Evolutionary conservation across 2,888 invertebrate species (phyloP), one percentile per base, ranked within the genome.

Genomic region (Harpalus rufipes): DNA sequence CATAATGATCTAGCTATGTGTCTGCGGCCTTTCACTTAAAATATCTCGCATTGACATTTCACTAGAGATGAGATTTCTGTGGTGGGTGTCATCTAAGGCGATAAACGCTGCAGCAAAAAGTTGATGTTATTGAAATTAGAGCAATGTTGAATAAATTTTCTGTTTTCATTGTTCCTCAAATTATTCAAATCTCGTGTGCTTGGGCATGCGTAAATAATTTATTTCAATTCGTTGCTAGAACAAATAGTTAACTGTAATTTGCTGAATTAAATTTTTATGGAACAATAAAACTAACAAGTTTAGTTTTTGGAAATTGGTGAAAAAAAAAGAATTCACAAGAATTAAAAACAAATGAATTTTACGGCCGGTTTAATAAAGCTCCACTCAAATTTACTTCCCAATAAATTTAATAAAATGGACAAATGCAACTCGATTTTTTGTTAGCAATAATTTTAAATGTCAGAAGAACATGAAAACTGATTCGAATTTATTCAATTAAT

Each of bases 191-290:
- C 78, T 58, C 51, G 2, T 21, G 58, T 82, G 82, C 51, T 82
- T 82, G 74, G 51, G 82, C 82, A 82, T 74, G 72, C 82, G 82
- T 82, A 41, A 72, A 82, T 82, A 82, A 82, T 82, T 59, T 59
- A 44, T 18, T 74, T 68, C 68, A 68, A n/a, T 68, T 68, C 68
- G 68, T 68, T 68, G 68, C 68, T 68, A 68, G 68, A 68, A 68
- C 68, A 68, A 68, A 68, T 68, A 68, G 68, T 68, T 68, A 68
- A 68, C 68, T 68, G 68, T 68, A 41, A 68, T 39, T 3, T 68
- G 68, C 32, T 39, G 68, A 68, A 68, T 68, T 68, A 39, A 32
- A 32, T 68, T 68, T 68, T 39, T 25, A n/a, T 39, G 63, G 63
- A 63, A 63, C 63, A 63, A 63, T 63, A 63, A 21, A 63, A 63